Conservation (phyloP, 2,113 vertebrate genomes). For the Microcebus ravelobensis region DNA sequence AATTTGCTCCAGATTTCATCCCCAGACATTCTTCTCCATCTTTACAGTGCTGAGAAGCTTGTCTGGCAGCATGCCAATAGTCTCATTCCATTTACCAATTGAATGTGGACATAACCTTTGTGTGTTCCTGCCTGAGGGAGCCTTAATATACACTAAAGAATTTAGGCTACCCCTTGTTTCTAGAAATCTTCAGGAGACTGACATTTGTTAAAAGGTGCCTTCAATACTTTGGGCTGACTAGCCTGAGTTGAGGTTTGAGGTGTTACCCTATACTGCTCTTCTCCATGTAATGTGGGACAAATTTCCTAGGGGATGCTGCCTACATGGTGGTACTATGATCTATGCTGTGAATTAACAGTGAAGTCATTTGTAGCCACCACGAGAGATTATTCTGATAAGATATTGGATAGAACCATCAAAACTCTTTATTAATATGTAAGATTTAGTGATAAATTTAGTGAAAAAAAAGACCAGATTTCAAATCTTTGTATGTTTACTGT, state of each 20-base stretch:
- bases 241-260: fast-evolving
- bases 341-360: neutral
- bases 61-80: neutral
- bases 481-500: neutral
- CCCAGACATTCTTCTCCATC: neutral
- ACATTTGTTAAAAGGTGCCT: neutral
- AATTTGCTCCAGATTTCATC: neutral
- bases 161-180: neutral
- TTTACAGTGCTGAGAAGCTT: neutral
- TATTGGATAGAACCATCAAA: neutral
- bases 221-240: neutral
- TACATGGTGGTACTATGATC: fast-evolving
- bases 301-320: neutral
- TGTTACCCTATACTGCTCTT: neutral
- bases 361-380: neutral
- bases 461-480: neutral
- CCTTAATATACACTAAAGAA: neutral
- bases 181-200: neutral
- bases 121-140: neutral
- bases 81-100: neutral
- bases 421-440: neutral
- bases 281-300: neutral
- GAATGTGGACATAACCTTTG: neutral
- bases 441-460: neutral
- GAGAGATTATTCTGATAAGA: neutral